Base-by-base conservation (phyloP, 2,113 vertebrate genomes). In the Bubo scandiacus region DNA sequence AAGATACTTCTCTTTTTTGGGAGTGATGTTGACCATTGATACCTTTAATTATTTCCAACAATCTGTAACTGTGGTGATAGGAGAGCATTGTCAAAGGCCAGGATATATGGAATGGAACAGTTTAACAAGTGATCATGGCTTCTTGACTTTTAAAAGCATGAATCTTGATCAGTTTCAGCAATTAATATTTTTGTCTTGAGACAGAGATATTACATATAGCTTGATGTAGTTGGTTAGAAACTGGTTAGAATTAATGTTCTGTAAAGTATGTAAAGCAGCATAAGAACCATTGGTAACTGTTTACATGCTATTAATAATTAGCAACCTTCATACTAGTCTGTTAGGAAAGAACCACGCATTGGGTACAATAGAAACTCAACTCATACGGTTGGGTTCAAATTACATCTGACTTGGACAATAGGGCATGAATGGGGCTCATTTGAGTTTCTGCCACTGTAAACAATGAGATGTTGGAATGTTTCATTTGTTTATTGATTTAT, bases 241-340 rank as follows among this genome's bases (percentile, higher is more conserved):
- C 90, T 93, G 87, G 59, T 87, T 91, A 63, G 94, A 95, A 95
- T 96, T 97, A 97, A 96, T 96, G 96, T 96, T 94, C 96, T 97
- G 95, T 96, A 67, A 97, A 97, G 96, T 96, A 97, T 95, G 96
- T 94, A 95, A 94, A 97, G 68, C 86, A 83, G 92, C 86, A 87
- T 94, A 95, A 84, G 84, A 96, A 87, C 89, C 94, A 97, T 81
- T 97, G 96, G 96, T 94, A 97, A 97, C 97, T 97, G 94, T 97
- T 98, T 97, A 95, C 97, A 92, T 95, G 96, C 96, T 96, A 97
- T 98, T 98, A 98, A 97, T 97, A 97, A 98, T 97, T 98, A 97
- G 96, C 97, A 98, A 79, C 95, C 90, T 95, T 95, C 91, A 59
- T 92, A 89, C 59, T 74, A 87, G 94, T 91, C 94, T 95, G 84